Evolutionary conservation across 2,888 invertebrate species (phyloP).

Genomic region (Auanema freiburgensis): DNA sequence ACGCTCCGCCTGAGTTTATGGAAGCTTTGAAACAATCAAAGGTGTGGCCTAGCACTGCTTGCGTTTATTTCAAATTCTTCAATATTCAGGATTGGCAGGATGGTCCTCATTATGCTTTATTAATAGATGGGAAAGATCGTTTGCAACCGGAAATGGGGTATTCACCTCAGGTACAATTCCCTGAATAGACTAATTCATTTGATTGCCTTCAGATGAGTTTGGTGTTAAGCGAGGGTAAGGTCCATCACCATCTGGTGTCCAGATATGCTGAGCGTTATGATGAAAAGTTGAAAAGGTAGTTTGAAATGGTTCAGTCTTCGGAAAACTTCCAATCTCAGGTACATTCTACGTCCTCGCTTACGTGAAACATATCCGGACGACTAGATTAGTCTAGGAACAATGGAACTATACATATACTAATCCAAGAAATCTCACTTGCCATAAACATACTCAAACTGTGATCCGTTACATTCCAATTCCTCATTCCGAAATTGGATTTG

Average conservation of each 20-base stretch:
- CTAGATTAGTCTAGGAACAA: neutral
- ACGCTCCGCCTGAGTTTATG: slow-evolving; percentile 69
- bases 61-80: slow-evolving; percentile 1
- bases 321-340: slow-evolving; percentile 9
- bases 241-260: slow-evolving; percentile 66
- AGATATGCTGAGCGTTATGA: slow-evolving; percentile 65
- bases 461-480: too few relatives aligned
- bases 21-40: slow-evolving; percentile 17
- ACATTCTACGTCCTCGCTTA: slow-evolving; percentile 6
- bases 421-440: neutral
- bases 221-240: slow-evolving; percentile 60
- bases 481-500: too few relatives aligned
- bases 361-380: slow-evolving; percentile 14
- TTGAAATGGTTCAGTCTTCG: neutral
- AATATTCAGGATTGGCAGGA: slow-evolving; percentile 28
- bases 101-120: slow-evolving; percentile 69
- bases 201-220: slow-evolving; percentile 64
- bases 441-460: too few relatives aligned
- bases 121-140: slow-evolving; percentile 69
- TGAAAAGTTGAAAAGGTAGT: slow-evolving; percentile 20
- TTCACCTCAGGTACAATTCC: slow-evolving; percentile 52
- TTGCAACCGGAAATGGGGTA: slow-evolving; percentile 67
- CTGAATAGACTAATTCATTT: neutral
- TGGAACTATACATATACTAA: neutral
- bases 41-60: neutral